phyloP scores from a whole-genome alignment of 1,140 invertebrate species.

The Contarinia nasturtii region DNA sequence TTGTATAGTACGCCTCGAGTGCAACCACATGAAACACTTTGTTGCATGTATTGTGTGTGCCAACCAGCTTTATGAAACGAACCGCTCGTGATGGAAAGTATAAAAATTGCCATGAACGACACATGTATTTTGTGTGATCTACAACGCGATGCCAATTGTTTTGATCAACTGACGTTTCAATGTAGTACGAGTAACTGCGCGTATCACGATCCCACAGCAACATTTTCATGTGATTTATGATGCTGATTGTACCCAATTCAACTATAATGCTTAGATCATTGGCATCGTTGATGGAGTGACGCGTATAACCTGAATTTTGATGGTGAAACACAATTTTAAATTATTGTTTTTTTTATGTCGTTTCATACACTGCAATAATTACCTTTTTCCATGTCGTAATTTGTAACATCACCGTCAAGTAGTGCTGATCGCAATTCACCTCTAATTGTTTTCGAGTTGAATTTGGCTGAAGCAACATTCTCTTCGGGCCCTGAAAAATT shows the following conservation, averaged over 20 bases:
- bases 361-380: no score
- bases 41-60: constrained; percentile 90
- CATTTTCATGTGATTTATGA: constrained; percentile 85
- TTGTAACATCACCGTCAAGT: constrained; percentile 69
- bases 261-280: constrained; percentile 62
- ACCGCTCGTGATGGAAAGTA: constrained; percentile 83
- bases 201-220: constrained; percentile 87
- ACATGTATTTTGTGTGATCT: constrained; percentile 79
- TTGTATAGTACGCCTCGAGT: constrained; percentile 75
- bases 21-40: constrained; percentile 86
- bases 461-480: constrained; percentile 65
- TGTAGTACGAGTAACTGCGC: constrained; percentile 89
- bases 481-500: constrained; percentile 55
- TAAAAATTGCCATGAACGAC: constrained; percentile 90
- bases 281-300: constrained; percentile 73
- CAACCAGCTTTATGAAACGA: constrained; percentile 74
- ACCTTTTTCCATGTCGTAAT: constrained; percentile 77
- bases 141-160: constrained; percentile 86
- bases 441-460: constrained; percentile 61
- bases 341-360: no score
- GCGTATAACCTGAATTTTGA: constrained; percentile 56
- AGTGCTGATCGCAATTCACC: constrained; percentile 75
- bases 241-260: constrained; percentile 67
- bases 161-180: constrained; percentile 92
- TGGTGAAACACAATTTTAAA: constrained; percentile 3